phyloP scores from a whole-genome alignment of 35 echinoderm and acorn worm species.

The Patiria miniata region DNA sequence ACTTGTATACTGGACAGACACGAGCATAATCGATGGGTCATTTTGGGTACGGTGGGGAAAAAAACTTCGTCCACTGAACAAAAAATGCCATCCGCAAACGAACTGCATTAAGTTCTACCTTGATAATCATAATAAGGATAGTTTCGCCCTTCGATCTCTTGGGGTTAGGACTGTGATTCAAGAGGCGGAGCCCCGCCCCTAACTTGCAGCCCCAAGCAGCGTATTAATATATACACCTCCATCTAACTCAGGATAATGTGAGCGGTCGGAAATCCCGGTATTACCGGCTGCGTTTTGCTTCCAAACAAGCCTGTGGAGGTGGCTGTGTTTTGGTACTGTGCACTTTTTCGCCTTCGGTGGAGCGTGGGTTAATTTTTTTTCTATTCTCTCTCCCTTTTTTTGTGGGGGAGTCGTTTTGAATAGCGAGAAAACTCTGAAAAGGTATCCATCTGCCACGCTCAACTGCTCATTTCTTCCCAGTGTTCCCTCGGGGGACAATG shows the following conservation, averaged over 20 bases:
- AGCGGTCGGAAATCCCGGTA: conserved; percentile 12
- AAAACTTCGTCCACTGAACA: too few species aligned
- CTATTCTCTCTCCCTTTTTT: too few species aligned
- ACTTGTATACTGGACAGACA: background rate
- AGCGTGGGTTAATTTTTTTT: conserved; percentile 25
- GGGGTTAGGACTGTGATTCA: too few species aligned
- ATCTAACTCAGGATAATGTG: conserved; percentile 17
- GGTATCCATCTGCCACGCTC: conserved; percentile 64
- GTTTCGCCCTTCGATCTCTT: too few species aligned
- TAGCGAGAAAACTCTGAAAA: conserved; percentile 17
- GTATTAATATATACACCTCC: conserved; percentile 28
- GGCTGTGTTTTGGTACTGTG: conserved; percentile 30
- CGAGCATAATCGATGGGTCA: background rate
- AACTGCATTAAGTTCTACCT: too few species aligned
- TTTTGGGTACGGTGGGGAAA: background rate
- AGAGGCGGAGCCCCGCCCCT: too few species aligned
- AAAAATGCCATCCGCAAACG: too few species aligned
- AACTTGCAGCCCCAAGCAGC: background rate
- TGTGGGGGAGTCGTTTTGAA: conserved; percentile 27
- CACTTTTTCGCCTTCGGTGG: conserved; percentile 23
- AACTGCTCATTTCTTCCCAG: conserved; percentile 25
- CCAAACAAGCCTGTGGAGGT: conserved; percentile 24
- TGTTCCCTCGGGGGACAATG: conserved; percentile 60
- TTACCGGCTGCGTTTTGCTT: conserved; percentile 9
- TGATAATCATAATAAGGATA: too few species aligned